Evolutionary conservation across 1,140 invertebrate species (phyloP).

Genomic region (Manduca sexta): DNA sequence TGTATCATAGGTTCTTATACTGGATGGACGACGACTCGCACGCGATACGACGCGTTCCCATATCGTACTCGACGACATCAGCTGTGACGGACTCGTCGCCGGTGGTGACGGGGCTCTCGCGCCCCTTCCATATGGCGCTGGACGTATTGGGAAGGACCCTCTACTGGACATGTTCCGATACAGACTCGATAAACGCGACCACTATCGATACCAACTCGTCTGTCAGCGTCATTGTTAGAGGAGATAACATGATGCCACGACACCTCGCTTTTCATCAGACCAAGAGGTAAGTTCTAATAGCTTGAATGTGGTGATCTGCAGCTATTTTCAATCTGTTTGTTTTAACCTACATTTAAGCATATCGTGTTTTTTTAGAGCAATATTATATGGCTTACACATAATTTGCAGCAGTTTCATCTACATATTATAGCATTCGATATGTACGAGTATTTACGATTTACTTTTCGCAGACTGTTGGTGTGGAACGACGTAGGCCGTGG

Average conservation of each 20-base stretch:
- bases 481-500: constrained; percentile 89
- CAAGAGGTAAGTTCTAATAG: constrained; percentile 76
- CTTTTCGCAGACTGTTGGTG: constrained; percentile 81
- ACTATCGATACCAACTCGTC: constrained; percentile 65
- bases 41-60: constrained; percentile 82
- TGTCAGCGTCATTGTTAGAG: constrained; percentile 81
- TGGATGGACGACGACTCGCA: constrained; percentile 86
- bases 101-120: constrained; percentile 72
- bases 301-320: too few relatives aligned
- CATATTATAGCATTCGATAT: too few relatives aligned
- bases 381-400: too few relatives aligned
- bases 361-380: too few relatives aligned
- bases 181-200: constrained; percentile 92
- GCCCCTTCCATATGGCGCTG: constrained; percentile 88
- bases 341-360: too few relatives aligned
- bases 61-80: constrained; percentile 68
- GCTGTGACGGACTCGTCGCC: constrained; percentile 71
- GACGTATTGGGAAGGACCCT: constrained; percentile 87
- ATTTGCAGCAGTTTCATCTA: too few relatives aligned
- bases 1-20: constrained; percentile 41
- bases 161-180: constrained; percentile 89
- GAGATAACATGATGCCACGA: constrained; percentile 85
- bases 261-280: constrained; percentile 88
- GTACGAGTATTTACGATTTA: too few relatives aligned
- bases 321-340: too few relatives aligned